These are phyloP conservation scores for Pemphigus obesinymphae DNA, from an alignment of 1,140 invertebrate species.

Conservation along the genomic window DNA sequence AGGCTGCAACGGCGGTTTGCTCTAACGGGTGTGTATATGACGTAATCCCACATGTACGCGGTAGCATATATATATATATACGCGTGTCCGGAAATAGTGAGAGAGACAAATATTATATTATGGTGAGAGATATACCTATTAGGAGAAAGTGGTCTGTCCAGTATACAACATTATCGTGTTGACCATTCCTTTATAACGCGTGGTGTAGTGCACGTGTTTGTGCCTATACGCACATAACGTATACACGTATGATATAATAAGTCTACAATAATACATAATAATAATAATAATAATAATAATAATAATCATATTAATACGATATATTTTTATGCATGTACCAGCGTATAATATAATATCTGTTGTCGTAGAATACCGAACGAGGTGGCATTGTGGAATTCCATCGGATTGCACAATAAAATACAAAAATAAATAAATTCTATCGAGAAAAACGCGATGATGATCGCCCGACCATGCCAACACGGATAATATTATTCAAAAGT, in stretches of 20 bases:
- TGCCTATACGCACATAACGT: no score
- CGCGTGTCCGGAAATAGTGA: background rate
- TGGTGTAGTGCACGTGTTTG: background rate
- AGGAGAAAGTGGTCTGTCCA: constrained; percentile 22
- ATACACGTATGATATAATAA: background rate
- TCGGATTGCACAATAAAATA: background rate
- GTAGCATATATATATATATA: background rate
- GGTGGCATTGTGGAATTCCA: background rate
- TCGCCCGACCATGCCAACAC: background rate
- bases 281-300: no score
- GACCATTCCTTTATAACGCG: background rate
- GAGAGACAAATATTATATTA: background rate
- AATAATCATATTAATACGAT: background rate
- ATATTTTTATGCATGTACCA: background rate
- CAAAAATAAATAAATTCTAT: no score
- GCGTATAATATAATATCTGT: no score
- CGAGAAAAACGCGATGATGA: background rate
- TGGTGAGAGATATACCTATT: background rate
- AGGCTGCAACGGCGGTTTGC: background rate
- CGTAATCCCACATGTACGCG: background rate
- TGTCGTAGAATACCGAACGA: no score
- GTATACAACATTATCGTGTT: background rate
- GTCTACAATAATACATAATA: background rate
- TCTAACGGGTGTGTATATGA: background rate
- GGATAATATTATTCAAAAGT: background rate